Conservation (phyloP, 2,797 vertebrate species). For the Lemur catta region DNA sequence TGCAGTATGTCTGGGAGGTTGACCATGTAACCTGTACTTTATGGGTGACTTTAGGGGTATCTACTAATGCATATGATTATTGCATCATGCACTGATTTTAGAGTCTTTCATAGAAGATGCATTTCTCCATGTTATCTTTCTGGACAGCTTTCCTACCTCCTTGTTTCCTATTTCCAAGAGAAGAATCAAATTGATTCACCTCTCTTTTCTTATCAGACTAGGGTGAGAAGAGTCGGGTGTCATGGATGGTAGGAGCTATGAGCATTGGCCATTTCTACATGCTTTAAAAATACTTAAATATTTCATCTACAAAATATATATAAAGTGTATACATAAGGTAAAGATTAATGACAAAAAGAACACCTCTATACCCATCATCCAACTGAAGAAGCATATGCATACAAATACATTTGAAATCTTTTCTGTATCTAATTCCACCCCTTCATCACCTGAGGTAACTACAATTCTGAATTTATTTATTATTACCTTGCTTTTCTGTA, state of each 20-base stretch:
- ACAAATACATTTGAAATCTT: neutral
- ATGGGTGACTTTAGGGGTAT: neutral
- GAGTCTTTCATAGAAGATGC: neutral
- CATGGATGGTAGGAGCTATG: neutral
- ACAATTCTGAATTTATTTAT: neutral
- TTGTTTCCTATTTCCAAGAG: slow-evolving; percentile 7
- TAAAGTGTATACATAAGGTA: neutral
- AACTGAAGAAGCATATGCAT: neutral
- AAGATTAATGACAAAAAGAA: neutral
- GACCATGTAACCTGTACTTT: neutral
- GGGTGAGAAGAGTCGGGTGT: neutral
- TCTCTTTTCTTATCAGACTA: neutral
- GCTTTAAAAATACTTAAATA: neutral
- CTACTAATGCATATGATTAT: neutral
- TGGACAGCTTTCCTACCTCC: neutral
- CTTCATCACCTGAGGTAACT: neutral
- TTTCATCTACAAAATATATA: neutral
- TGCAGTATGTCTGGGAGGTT: neutral
- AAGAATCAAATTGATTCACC: neutral
- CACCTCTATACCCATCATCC: neutral
- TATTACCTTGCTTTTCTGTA: neutral
- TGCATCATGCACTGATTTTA: neutral
- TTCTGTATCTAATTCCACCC: neutral
- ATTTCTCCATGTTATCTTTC: neutral
- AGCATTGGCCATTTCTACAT: neutral